Percentiles rank a stretch among this genome's conserved stretches.
Conservation (phyloP, 2,113 vertebrate species). For the Sclerurus mexicanus region DNA sequence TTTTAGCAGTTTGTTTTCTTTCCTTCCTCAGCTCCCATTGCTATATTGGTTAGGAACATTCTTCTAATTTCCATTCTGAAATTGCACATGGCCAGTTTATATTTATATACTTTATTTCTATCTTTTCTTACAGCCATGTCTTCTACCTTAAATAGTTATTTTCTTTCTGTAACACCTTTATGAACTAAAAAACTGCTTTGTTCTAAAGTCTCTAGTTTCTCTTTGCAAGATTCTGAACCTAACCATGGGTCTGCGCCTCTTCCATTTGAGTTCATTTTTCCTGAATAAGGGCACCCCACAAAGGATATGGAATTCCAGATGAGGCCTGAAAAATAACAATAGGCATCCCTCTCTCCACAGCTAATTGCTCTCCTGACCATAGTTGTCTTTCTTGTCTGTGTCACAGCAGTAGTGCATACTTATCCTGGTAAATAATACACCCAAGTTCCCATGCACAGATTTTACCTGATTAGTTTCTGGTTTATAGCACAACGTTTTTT, state of each 20-base stretch:
- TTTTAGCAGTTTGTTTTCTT: not conserved
- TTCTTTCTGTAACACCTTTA: not conserved
- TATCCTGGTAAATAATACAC: not conserved
- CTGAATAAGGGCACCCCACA: accelerated
- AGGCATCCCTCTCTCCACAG: not conserved
- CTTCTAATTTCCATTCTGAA: not conserved
- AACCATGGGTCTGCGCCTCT: accelerated
- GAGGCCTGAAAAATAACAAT: not conserved
- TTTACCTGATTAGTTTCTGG: not conserved
- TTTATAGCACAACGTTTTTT: not conserved
- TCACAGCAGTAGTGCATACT: not conserved
- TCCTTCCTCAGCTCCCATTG: not conserved
- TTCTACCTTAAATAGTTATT: not conserved
- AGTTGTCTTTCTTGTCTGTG: not conserved
- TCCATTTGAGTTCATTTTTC: not conserved
- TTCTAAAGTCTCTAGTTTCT: not conserved
- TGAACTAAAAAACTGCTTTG: not conserved
- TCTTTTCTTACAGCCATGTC: not conserved
- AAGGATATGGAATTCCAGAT: not conserved
- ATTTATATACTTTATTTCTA: not conserved
- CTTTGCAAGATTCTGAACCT: not conserved
- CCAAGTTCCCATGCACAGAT: not conserved
- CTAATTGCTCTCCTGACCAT: not conserved
- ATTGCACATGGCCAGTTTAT: not conserved
- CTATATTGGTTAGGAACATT: not conserved